Conservation (phyloP, 30 jellyfish, hydroid and myxozoan species). For the Cassiopea andromeda region DNA sequence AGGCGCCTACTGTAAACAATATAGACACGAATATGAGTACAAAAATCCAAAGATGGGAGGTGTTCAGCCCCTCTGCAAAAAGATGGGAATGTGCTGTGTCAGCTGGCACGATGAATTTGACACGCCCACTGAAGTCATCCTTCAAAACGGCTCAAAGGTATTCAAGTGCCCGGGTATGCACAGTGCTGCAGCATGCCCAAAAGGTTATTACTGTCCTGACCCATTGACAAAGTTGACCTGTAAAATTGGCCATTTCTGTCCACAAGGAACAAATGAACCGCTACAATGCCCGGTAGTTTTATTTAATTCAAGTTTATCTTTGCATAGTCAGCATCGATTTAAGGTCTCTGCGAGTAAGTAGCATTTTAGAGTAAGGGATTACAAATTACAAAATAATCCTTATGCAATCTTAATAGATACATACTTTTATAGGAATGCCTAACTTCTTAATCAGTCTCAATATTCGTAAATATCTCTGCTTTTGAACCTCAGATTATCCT, state of each 20-base stretch:
- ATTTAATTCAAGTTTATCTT: neutral
- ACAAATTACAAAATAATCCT: too few relatives aligned
- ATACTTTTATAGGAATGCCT: too few relatives aligned
- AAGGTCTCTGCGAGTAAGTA: too few relatives aligned
- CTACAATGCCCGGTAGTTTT: constrained; percentile 65
- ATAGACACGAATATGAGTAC: neutral
- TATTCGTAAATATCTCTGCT: too few relatives aligned
- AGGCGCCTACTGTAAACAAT: constrained; percentile 69
- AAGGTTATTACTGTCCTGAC: constrained; percentile 74
- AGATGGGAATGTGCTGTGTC: constrained; percentile 66
- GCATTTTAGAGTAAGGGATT: too few relatives aligned
- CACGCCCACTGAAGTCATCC: constrained; percentile 25
- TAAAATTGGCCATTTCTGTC: constrained; percentile 66
- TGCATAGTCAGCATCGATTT: too few relatives aligned
- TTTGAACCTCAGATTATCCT: too few relatives aligned
- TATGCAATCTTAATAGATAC: too few relatives aligned
- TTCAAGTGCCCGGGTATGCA: constrained; percentile 67
- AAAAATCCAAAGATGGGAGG: neutral
- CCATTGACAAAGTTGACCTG: constrained; percentile 45
- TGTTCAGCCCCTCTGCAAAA: constrained; percentile 28
- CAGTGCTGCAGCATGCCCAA: constrained; percentile 66
- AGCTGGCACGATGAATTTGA: neutral
- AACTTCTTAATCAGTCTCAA: too few relatives aligned
- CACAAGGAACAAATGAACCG: constrained; percentile 63
- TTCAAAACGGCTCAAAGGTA: neutral